phyloP scores from a whole-genome alignment of 2,113 vertebrate genomes.

The Myiozetetes cayanensis region DNA sequence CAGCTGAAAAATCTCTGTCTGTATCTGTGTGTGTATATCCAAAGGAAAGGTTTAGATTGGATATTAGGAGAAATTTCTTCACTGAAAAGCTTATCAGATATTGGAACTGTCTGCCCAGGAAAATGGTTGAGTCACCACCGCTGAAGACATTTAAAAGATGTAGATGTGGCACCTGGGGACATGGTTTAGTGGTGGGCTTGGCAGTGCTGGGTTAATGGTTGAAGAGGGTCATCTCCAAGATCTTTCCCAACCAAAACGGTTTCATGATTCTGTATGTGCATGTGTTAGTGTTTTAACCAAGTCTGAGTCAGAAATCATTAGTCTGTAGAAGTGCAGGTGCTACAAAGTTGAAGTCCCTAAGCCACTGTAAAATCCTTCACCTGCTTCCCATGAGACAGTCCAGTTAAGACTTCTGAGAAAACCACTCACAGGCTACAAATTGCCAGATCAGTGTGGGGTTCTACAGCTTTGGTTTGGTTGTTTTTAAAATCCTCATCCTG shows the following conservation, averaged over 20 bases:
- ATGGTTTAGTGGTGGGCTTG: not conserved
- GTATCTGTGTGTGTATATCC: not conserved
- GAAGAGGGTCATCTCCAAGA: not conserved
- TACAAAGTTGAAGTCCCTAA: not conserved
- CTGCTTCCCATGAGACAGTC: not conserved
- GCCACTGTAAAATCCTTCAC: not conserved
- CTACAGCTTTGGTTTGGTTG: not conserved
- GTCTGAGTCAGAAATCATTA: not conserved
- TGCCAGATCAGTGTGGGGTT: not conserved
- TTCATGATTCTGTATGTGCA: not conserved
- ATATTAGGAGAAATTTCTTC: not conserved
- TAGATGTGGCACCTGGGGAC: not conserved
- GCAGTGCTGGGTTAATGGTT: not conserved
- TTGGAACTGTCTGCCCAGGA: not conserved
- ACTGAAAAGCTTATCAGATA: not conserved
- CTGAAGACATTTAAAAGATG: not conserved
- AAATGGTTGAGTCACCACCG: not conserved
- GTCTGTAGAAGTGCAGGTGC: not conserved
- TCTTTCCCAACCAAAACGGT: not conserved
- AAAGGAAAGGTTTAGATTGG: not conserved
- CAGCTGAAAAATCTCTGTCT: not conserved
- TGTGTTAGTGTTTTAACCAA: not conserved
- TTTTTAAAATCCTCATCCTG: not conserved
- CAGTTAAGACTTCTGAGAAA: not conserved
- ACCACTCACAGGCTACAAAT: not conserved